Base-by-base conservation (phyloP, 1,140 invertebrate genomes). In the Diorhabda carinulata region DNA sequence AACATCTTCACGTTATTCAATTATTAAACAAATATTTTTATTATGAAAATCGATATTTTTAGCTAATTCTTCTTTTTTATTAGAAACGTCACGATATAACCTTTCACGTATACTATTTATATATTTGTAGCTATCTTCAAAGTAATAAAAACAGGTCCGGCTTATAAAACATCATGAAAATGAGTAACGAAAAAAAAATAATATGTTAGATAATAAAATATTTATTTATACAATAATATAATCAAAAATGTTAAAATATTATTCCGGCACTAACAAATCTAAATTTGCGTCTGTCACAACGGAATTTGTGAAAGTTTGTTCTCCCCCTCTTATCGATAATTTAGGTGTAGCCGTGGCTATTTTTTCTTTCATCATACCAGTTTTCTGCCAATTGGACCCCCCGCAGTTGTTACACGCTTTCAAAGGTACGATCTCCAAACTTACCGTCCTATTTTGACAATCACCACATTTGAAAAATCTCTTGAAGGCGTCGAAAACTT, bases 381-480 rank as follows among this genome's bases (percentile, higher is more conserved):
- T 87, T 77, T 88, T 89, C 70, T 89, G 84, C 93, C 92, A 96
- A 57, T 84, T 88, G 0, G 86, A 87, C 42, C 87, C 82, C 59
- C 85, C 86, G 78, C 95, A 97, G 75, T 90, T 92, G 61, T 86
- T 88, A 80, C 95, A 98, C 67, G 88, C 84, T 66, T 87, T 82
- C 42, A 88, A 84, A 2, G 95, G 96, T 58, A 96, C 82, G 70
- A 91, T 84, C 44, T 92, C 89, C 41, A 96, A 84, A 57, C 88
- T 89, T 59, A 90, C 86, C 3, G 91, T 95, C 73, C 95, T 87
- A 76, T 93, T 91, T 44, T 88, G 89, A 82, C 96, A 98, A 77
- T 94, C 87, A 41, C 85, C 85, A 82, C 96, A 98, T 80, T 92
- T 91, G 81, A 96, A 98, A 81, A 97, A 98, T 69, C 94, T 85